Percentiles rank a stretch among this genome's conserved stretches.
phyloP scores from a whole-genome alignment of 1,140 invertebrate genomes.

The Drosophila lini region DNA sequence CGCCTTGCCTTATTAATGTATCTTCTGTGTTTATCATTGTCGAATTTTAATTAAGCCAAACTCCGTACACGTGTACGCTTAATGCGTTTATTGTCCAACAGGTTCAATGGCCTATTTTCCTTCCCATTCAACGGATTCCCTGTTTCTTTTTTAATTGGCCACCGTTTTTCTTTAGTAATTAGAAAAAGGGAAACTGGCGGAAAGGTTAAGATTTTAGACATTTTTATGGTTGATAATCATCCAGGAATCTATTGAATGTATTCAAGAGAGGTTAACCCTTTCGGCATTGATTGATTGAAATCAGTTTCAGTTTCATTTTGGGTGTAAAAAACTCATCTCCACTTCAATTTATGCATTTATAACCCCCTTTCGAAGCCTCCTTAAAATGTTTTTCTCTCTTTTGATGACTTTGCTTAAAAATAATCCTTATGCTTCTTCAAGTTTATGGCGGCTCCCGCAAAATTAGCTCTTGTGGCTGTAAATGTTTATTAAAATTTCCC shows the following conservation, averaged over 20 bases:
- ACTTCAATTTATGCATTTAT: not conserved
- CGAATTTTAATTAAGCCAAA: constrained; percentile 76
- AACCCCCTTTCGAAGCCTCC: constrained; percentile 2
- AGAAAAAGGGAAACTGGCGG: not conserved
- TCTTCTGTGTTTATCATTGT: constrained; percentile 78
- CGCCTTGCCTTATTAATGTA: constrained; percentile 70
- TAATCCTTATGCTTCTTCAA: constrained; percentile 9
- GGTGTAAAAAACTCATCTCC: not conserved
- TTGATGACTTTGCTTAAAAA: constrained; percentile 29
- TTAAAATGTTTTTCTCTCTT: not conserved
- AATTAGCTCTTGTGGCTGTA: constrained; percentile 27
- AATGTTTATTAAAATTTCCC: constrained; percentile 40
- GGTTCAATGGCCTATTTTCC: constrained; percentile 42
- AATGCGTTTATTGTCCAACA: constrained; percentile 45
- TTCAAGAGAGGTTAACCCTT: not conserved
- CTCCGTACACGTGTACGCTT: constrained; percentile 47
- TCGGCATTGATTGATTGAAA: not conserved
- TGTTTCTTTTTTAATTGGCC: constrained; percentile 6
- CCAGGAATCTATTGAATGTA: not conserved
- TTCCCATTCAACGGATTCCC: not conserved
- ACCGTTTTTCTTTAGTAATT: not conserved
- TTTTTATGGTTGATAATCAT: not conserved
- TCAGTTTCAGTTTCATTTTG: not conserved
- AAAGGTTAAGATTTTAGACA: not conserved
- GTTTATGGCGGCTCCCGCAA: constrained; percentile 25